Evolutionary conservation across 1,140 invertebrate species (phyloP), one percentile per base, ranked within the genome.

Genomic region (Tetraneura akinire): DNA sequence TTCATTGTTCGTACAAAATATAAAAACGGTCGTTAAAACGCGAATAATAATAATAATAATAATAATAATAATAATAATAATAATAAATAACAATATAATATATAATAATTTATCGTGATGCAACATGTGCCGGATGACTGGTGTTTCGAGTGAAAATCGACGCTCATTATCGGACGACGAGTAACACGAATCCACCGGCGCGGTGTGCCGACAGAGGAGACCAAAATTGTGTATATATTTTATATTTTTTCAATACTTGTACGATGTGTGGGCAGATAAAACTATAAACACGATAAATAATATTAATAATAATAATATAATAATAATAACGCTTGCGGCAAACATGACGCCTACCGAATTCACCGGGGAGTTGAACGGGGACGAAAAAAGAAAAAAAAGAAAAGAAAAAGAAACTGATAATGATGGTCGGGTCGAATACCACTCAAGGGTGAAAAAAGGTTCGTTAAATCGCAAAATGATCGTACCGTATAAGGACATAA

Each of bases 221-320:
- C 55, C 16, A 57, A 76, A 76, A 45, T 57, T 26, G 73, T 60
- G 73, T 60, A 26, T 76, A 76, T 55, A 71, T 29, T 37, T 4
- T 71, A 32, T 71, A 49, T 71, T 26, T 47, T 55, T 37, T 37
- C 71, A 55, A 74, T 55, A 76, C 55, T 57, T n/a, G 37, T 76
- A 57, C 37, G 73, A 55, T 45, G 73, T 76, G 73, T 57, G 73
- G 53, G 73, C 55, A 60, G 32, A 60, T 76, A 76, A 76, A 37
- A 76, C 73, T 60, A 76, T 76, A 76, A 76, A 76, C 73, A 76
- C 73, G 32, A 76, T 76, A 76, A 76, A 76, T 76, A 74, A 74
- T 37, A 74, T 55, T 74, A 32, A 68, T 47, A 68, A 45, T 53
- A 32, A 55, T 74, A 53, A 76, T 62, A 68, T 47, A 68, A 45